Base-by-base conservation (phyloP, 2,797 vertebrate species). In the Epinephelus awoara region DNA sequence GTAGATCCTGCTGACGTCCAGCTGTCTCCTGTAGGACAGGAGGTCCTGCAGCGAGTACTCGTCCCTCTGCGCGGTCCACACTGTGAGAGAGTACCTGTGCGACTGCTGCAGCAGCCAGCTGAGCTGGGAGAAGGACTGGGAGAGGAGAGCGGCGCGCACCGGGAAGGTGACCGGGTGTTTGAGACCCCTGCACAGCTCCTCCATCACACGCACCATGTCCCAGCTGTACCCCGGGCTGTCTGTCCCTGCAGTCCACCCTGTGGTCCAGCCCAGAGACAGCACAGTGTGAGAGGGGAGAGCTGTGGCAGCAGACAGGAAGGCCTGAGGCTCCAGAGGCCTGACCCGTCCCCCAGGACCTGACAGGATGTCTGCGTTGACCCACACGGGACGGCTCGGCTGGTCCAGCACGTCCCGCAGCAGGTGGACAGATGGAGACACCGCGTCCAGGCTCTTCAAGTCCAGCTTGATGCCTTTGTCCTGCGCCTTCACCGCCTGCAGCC, bases 231-330 rank as follows among this genome's bases (percentile, higher is more conserved):
- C 98, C 98, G 81, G 1, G 79, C 96, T 97, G 18, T 93, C 80
- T 59, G 75, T 89, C 65, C 90, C 90, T 34, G 91, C 91, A 18
- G 92, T 89, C 96, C 96, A 97, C 9, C 93, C 95, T 63, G 97
- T 97, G 2, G 96, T 97, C 98, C 97, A 98, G 2, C 97, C 97
- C 62, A 98, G 91, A 0, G 97, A 99, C 2, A 99, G 93, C 2
- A 97, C 96, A 1, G 93, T 92, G 5, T 93, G 71, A 38, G 92
- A 73, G 50, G 96, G 95, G 57, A 93, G 93, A 4, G 68, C 79
- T 2, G 85, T 90, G 38, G 96, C 88, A 68, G 95, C 94, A 90
- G 80, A 90, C 78, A 86, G 89, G 88, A 91, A 93, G 4, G 69
- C 78, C 49, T 89, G 67, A 15, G 95, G 89, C 4, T 97, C 93